phyloP scores from a whole-genome alignment of 2,797 vertebrate genomes.

The Acanthurus leucopareius region DNA sequence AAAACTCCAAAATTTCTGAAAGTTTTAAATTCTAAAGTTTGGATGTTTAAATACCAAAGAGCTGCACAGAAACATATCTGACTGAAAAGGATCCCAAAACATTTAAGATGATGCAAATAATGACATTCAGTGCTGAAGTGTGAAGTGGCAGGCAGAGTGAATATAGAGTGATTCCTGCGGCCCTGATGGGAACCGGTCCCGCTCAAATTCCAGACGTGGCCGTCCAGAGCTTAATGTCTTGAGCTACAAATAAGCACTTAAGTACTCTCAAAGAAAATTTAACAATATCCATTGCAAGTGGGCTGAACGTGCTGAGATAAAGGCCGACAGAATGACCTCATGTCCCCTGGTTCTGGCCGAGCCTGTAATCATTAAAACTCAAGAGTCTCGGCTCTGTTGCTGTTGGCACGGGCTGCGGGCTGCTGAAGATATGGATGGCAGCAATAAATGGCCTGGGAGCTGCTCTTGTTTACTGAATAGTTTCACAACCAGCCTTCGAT shows the following conservation, averaged over 20 bases:
- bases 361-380: conserved; percentile 48
- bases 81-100: neutral
- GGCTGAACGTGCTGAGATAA: conserved; percentile 1
- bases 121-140: neutral
- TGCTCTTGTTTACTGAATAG: conserved; percentile 39
- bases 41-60: neutral
- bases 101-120: neutral
- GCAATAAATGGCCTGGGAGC: conserved; percentile 38
- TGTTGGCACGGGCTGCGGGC: conserved; percentile 51
- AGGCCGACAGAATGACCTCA: conserved; percentile 55
- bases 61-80: neutral
- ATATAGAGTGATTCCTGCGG: neutral
- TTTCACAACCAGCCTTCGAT: conserved; percentile 30
- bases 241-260: neutral
- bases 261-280: neutral
- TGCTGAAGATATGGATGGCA: conserved; percentile 59
- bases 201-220: neutral
- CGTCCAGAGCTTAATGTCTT: neutral
- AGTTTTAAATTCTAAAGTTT: neutral
- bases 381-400: conserved; percentile 52
- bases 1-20: neutral
- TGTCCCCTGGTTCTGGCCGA: conserved; percentile 33
- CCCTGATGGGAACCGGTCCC: neutral
- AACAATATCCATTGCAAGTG: neutral
- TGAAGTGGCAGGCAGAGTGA: no score